Evolutionary conservation across 2,888 invertebrate genomes (phyloP).

Genomic region (Epinotia ramella): DNA sequence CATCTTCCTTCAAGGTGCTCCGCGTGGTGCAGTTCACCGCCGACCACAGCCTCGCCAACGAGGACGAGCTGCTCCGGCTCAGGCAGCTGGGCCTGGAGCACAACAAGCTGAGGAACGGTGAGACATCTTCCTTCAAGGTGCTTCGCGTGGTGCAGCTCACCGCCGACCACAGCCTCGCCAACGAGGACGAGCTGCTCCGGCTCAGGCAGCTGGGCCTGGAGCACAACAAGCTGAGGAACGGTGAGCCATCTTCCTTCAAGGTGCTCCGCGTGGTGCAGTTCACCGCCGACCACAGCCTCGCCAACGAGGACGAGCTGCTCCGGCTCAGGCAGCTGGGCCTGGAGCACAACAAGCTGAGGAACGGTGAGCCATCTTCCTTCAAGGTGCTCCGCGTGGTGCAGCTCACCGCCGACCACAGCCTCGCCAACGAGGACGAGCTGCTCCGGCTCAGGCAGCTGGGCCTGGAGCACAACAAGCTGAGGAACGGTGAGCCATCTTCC

Average conservation of each 20-base stretch:
- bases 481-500: constrained; percentile 83
- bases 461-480: constrained; percentile 88
- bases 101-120: constrained; percentile 88
- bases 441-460: constrained; percentile 91
- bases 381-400: constrained; percentile 90
- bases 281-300: constrained; percentile 93
- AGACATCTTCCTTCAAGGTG: constrained; percentile 78
- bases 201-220: constrained; percentile 91
- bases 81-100: constrained; percentile 90
- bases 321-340: constrained; percentile 91
- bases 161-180: constrained; percentile 93
- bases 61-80: constrained; percentile 92
- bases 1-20: constrained; percentile 85
- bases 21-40: constrained; percentile 91
- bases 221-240: constrained; percentile 87
- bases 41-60: constrained; percentile 94
- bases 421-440: constrained; percentile 94
- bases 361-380: constrained; percentile 80
- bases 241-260: constrained; percentile 71
- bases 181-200: constrained; percentile 93
- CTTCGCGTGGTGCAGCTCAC: constrained; percentile 91
- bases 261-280: constrained; percentile 91
- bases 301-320: constrained; percentile 93
- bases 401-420: constrained; percentile 93
- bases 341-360: constrained; percentile 88